Percentiles rank a stretch among this genome's conserved stretches.
These are phyloP conservation scores for Guaruba guarouba DNA, from an alignment of 2,113 vertebrate species.

Conservation along the genomic window DNA sequence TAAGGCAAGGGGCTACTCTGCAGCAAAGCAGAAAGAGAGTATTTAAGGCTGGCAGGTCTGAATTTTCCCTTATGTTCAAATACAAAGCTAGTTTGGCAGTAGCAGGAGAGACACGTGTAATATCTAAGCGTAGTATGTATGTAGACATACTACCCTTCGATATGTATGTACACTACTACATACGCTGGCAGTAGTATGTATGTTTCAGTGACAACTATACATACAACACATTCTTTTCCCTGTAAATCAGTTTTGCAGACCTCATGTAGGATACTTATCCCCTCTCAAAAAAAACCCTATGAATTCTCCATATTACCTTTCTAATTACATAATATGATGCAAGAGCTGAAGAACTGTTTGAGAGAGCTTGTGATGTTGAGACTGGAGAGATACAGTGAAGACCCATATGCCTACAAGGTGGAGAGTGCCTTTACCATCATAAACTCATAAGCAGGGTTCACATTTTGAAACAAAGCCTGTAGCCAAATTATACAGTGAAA, in stretches of 20 bases:
- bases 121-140: accelerated
- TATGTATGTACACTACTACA: neutral
- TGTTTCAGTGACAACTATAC: accelerated
- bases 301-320: neutral
- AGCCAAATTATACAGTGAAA: neutral
- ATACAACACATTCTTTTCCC: neutral
- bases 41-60: neutral
- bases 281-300: neutral
- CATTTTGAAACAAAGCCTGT: neutral
- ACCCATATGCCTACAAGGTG: neutral
- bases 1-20: neutral
- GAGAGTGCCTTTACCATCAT: neutral
- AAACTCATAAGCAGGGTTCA: neutral
- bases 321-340: neutral
- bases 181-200: neutral
- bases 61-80: neutral
- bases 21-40: neutral
- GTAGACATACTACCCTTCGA: neutral
- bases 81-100: neutral
- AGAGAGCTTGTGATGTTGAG: neutral
- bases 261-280: neutral
- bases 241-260: neutral
- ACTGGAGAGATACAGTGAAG: neutral
- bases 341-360: neutral
- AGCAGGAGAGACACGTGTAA: neutral